These are phyloP conservation scores for Scolanthus callimorphus DNA, from an alignment of 92 coral and sea anemone genomes.

Conservation along the genomic window DNA sequence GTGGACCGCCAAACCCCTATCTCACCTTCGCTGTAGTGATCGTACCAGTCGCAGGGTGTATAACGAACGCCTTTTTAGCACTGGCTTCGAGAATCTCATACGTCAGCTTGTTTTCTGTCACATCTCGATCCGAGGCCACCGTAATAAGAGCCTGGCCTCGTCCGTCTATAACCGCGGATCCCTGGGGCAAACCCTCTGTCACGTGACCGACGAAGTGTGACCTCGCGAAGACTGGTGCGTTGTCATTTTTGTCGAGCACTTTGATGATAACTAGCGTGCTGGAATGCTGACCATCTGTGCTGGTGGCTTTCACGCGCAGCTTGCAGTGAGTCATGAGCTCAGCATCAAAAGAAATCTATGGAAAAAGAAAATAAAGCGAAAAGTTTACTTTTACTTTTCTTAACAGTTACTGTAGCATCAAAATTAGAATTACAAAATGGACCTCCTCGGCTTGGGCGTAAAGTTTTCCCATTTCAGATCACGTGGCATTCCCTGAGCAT, in stretches of 20 bases:
- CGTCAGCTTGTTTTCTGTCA: constrained; percentile 46
- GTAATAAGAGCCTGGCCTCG: constrained; percentile 69
- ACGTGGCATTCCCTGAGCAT: too few species aligned
- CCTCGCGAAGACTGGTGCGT: constrained; percentile 65
- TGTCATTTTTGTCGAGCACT: constrained; percentile 79
- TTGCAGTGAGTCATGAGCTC: constrained; percentile 71
- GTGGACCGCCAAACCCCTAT: too few species aligned
- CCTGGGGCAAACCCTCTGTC: constrained; percentile 58
- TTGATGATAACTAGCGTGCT: constrained; percentile 52
- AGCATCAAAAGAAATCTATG: constrained; percentile 76
- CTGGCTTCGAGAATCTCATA: constrained; percentile 75
- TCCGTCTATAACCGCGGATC: constrained; percentile 52
- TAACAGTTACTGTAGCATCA: too few species aligned
- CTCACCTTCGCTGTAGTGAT: constrained; percentile 74
- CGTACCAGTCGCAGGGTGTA: constrained; percentile 67
- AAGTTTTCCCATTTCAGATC: too few species aligned
- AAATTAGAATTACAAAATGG: too few species aligned
- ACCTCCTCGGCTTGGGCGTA: too few species aligned
- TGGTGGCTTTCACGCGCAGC: constrained; percentile 55
- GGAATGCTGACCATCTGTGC: constrained; percentile 67
- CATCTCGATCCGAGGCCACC: constrained; percentile 74
- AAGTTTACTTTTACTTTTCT: too few species aligned
- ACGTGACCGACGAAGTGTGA: constrained; percentile 60
- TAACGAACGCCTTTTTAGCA: constrained; percentile 50
- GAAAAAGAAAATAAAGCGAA: too few species aligned